Evolutionary conservation across 2,113 vertebrate genomes (phyloP).

Genomic region (Candoia aspera): DNA sequence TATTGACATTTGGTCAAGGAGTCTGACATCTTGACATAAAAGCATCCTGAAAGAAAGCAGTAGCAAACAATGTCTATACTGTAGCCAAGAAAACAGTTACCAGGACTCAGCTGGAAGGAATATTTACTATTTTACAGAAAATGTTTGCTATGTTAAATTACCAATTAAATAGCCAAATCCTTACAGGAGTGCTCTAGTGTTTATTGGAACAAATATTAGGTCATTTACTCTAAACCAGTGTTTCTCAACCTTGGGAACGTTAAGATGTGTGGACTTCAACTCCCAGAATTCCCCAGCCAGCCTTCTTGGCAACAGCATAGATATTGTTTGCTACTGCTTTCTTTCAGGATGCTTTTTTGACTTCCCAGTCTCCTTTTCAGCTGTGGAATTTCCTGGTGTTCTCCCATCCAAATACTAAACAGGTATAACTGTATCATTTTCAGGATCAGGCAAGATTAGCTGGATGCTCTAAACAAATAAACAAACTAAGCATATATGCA

Average conservation of each 20-base stretch:
- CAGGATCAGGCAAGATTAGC: no score
- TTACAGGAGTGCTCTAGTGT: background rate
- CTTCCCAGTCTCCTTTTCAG: background rate
- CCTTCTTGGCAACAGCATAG: no score
- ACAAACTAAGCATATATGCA: fast-evolving
- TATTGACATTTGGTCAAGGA: no score
- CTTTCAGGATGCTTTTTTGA: background rate
- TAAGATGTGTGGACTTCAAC: background rate
- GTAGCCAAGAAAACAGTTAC: background rate
- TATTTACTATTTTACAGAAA: background rate
- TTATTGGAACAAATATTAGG: background rate
- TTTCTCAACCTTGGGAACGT: background rate
- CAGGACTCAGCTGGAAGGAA: background rate
- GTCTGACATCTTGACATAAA: no score
- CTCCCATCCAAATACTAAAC: background rate
- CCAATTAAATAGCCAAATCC: background rate
- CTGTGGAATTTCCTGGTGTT: background rate
- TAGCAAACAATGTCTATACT: background rate
- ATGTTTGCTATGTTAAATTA: background rate
- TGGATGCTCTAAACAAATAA: no score
- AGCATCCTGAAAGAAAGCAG: background rate
- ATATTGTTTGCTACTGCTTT: no score
- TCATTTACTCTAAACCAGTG: background rate
- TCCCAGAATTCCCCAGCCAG: background rate
- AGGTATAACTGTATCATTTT: background rate